Base-by-base conservation (phyloP, 92 coral and sea anemone species). In the Blastomussa wellsi region DNA sequence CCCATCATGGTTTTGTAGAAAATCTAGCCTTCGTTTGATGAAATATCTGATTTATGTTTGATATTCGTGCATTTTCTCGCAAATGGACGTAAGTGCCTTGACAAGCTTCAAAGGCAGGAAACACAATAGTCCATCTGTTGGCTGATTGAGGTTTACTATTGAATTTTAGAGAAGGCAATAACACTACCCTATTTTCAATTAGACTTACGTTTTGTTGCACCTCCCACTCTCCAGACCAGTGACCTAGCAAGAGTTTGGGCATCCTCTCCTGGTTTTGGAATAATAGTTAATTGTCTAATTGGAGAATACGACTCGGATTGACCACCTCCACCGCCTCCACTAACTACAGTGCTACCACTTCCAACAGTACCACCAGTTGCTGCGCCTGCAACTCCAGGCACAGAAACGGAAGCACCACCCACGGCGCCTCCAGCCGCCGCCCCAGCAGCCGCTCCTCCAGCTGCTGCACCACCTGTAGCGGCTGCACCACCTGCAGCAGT, bases 251-350 rank as follows among this genome's bases (percentile, higher is more conserved):
- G 28, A 9, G 22, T 52, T 17, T 53, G 79, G 29, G 93, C 72
- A 49, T 90, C 88, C 55, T 90, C 87, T 29, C 90, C 93, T 32
- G 84, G 84, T 44, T 86, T 90, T 17, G 93, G 84, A 10, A 70
- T 51, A 36, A 41, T 19, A 7, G 57, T 52, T 77, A 70, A 44
- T 17, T n/a, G 11, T 47, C 83, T 79, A 65, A 33, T 0, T n/a
- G 74, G 64, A 29, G 86, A 64, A 17, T 22, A 59, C 49, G 66
- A 35, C 3, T 22, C n/a, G 59, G 31, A 32, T 12, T 48, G 3
- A 35, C 55, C 47, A 37, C 33, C 74, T 12, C 68, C 44, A 20
- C 42, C 22, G 0, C 15, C 59, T 14, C 64, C 71, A 4, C 32
- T 44, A 2, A 49, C 62, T 32, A 59, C 36, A 28, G 15, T 15